Evolutionary conservation across 2,797 vertebrate genomes (phyloP), one percentile per base, ranked within the genome.

Genomic region (Onychomys arenicola): DNA sequence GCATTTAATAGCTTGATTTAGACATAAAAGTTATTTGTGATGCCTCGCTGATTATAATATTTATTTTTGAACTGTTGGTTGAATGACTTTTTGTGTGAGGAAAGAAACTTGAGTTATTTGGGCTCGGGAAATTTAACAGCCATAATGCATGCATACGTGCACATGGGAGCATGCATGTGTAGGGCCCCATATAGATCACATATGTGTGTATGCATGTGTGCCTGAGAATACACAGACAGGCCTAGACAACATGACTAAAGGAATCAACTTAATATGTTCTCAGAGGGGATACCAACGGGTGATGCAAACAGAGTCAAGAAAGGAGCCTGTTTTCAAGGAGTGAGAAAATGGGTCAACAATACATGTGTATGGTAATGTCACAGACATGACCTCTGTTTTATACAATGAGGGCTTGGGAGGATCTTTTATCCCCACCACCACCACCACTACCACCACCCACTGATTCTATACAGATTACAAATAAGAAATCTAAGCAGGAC

Each of bases 21-120:
- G 98, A 98, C 97, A 98, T 98, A 98, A 98, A 98, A 98, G 97
- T 99, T 99, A 98, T 98, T 98, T 99, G 98, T 98, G 98, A 99
- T 96, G 98, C 98, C 98, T 98, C 96, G 2, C 92, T 96, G 98
- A 98, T 98, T 98, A 98, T 98, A 98, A 98, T 98, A 98, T 98
- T 99, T 98, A 98, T 98, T 98, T 98, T 98, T 98, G 96, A 95
- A 98, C 98, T 96, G 98, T 98, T 95, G 92, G 86, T 69, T 90
- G 97, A 98, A 98, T 88, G 93, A 98, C 98, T 98, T 98, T 52
- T 97, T 97, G 95, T 96, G 88, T 96, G 90, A 87, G 92, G 94
- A 98, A 97, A 96, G 97, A 97, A 95, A 96, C 85, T 94, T 89
- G 77, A 90, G 86, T 94, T 96, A 98, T 96, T 40, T 93, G 55